Conservation (phyloP, 2,888 invertebrate species). For the Anarsia innoxiella region DNA sequence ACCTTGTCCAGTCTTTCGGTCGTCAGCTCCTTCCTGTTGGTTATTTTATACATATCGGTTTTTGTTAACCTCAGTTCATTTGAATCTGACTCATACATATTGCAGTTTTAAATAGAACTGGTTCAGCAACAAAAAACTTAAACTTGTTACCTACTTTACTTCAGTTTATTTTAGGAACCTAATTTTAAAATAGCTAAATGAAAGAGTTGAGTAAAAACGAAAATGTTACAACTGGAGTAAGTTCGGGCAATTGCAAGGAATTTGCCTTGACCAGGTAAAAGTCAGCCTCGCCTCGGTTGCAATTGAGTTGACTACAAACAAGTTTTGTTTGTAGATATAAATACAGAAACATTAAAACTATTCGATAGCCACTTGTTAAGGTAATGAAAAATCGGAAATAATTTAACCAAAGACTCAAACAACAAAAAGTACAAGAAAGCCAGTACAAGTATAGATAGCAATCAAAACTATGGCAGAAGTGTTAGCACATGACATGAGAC, state of each 20-base stretch:
- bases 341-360: too few relatives aligned
- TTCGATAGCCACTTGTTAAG: too few relatives aligned
- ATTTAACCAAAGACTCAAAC: too few relatives aligned
- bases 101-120: constrained; percentile 48
- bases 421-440: too few relatives aligned
- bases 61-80: constrained; percentile 40
- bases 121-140: too few relatives aligned
- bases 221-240: constrained; percentile 27
- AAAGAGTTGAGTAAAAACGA: not conserved
- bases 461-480: constrained; percentile 14
- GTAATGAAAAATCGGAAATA: too few relatives aligned
- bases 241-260: constrained; percentile 32
- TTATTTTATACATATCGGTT: constrained; percentile 35
- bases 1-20: constrained; percentile 56
- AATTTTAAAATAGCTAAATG: not conserved
- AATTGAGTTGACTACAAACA: constrained; percentile 44
- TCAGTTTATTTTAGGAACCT: too few relatives aligned
- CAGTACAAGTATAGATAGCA: too few relatives aligned
- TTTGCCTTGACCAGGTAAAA: constrained; percentile 56
- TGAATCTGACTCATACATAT: constrained; percentile 52
- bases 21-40: constrained; percentile 46
- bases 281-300: constrained; percentile 60
- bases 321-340: constrained; percentile 27
- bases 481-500: constrained; percentile 25
- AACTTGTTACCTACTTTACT: too few relatives aligned